These are phyloP conservation scores for Cataglyphis rosenhaueri DNA, from an alignment of 2,888 invertebrate species.

Conservation along the genomic window DNA sequence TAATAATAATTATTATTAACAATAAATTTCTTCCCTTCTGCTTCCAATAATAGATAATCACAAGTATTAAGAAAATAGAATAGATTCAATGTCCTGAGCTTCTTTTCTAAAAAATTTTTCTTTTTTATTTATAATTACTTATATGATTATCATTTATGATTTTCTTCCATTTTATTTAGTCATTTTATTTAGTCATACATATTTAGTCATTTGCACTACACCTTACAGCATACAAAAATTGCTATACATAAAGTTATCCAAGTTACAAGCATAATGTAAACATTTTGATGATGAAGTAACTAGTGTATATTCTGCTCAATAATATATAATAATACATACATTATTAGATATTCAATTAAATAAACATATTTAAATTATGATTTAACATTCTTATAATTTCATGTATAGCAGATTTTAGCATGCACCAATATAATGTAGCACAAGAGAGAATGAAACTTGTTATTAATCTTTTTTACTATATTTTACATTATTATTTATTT, in stretches of 20 bases:
- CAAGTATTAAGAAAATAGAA: too few species aligned
- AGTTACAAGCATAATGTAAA: not conserved
- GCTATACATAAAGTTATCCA: not conserved
- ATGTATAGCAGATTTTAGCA: not conserved
- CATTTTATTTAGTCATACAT: too few species aligned
- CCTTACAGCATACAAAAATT: not conserved
- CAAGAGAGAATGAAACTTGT: too few species aligned
- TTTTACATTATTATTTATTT: slow-evolving; percentile 3
- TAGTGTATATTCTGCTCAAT: not conserved
- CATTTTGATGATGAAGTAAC: not conserved
- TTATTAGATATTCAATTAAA: not conserved
- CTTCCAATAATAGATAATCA: too few species aligned
- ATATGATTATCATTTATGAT: too few species aligned
- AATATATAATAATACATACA: not conserved
- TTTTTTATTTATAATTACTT: too few species aligned
- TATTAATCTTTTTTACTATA: not conserved
- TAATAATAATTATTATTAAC: too few species aligned
- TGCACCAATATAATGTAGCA: not conserved
- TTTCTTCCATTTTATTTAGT: too few species aligned
- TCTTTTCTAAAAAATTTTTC: too few species aligned
- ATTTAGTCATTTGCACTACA: too few species aligned
- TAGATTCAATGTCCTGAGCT: too few species aligned
- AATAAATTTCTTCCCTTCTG: too few species aligned
- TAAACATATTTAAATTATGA: not conserved
- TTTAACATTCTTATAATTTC: not conserved